Conservation (phyloP, 2,797 vertebrate genomes). For the Danio choprae region DNA sequence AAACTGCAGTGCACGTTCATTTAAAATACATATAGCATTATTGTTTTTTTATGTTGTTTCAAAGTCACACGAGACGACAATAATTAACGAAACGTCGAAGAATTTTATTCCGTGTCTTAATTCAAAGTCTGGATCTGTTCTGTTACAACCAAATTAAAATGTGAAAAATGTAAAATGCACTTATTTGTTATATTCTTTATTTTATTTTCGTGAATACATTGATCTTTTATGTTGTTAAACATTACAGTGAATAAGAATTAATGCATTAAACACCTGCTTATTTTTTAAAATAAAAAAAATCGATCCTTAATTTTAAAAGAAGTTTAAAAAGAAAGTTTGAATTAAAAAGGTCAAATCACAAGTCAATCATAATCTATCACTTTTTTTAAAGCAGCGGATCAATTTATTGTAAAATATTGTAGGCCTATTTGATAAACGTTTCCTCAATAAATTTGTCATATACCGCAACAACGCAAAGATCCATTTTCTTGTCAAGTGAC, state of each 20-base stretch:
- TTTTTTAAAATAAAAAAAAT: too few relatives aligned
- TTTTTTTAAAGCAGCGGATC: neutral
- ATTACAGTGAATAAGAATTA: too few relatives aligned
- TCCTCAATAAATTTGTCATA: neutral
- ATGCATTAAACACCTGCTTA: too few relatives aligned
- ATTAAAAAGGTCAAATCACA: neutral
- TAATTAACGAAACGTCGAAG: neutral
- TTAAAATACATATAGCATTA: constrained; percentile 37
- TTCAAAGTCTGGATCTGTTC: neutral
- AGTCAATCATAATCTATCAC: neutral
- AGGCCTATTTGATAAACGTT: neutral
- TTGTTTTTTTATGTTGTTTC: constrained; percentile 23
- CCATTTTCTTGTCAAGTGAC: neutral
- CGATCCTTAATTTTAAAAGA: too few relatives aligned
- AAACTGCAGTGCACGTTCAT: constrained; percentile 24
- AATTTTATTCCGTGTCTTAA: neutral
- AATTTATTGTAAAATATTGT: neutral
- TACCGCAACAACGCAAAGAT: neutral
- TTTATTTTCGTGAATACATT: too few relatives aligned
- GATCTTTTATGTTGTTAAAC: too few relatives aligned
- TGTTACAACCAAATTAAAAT: too few relatives aligned
- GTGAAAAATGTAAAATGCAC: too few relatives aligned
- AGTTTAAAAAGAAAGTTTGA: too few relatives aligned
- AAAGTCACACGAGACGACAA: constrained; percentile 11
- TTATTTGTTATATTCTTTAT: too few relatives aligned